phyloP scores from a whole-genome alignment of 2,113 vertebrate species.

The Calyptommatus sinebrachiatus region DNA sequence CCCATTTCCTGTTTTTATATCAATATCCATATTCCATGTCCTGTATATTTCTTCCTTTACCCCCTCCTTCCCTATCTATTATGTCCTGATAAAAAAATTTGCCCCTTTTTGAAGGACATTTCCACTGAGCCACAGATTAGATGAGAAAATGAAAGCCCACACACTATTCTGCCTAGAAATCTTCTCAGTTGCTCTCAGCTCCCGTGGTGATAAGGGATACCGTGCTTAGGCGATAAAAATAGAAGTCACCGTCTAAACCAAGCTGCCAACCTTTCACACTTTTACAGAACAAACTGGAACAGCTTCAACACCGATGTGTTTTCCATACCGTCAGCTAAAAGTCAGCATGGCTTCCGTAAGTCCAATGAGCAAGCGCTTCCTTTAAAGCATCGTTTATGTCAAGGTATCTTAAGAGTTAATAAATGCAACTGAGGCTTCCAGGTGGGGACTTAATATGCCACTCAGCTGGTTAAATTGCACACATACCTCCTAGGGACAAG shows the following conservation, averaged over 20 bases:
- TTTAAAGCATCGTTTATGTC: not conserved
- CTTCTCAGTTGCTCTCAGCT: slow-evolving; percentile 6
- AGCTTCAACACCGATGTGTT: not conserved
- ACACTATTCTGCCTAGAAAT: not conserved
- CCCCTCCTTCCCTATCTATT: too few species aligned
- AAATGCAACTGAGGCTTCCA: too few species aligned
- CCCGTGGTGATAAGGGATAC: slow-evolving; percentile 30
- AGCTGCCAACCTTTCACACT: not conserved
- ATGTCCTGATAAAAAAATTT: too few species aligned
- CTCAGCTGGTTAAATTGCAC: too few species aligned
- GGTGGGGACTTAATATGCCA: too few species aligned
- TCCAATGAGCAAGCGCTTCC: not conserved
- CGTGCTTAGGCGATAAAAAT: slow-evolving; percentile 18
- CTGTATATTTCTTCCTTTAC: too few species aligned
- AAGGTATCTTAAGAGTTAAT: slow-evolving; percentile 4
- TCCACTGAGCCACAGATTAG: not conserved
- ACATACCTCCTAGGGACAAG: too few species aligned
- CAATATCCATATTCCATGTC: too few species aligned
- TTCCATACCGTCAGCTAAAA: slow-evolving; percentile 1
- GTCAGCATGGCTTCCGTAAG: not conserved
- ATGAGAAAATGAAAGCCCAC: not conserved
- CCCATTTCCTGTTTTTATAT: too few species aligned
- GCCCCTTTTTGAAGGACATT: slow-evolving; percentile 9
- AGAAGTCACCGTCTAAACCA: not conserved
- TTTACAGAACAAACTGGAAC: slow-evolving; percentile 8